Percentiles rank a stretch among this genome's conserved stretches.
Evolutionary conservation across 2,113 vertebrate species (phyloP).

Genomic region (Hemiprocne comata): DNA sequence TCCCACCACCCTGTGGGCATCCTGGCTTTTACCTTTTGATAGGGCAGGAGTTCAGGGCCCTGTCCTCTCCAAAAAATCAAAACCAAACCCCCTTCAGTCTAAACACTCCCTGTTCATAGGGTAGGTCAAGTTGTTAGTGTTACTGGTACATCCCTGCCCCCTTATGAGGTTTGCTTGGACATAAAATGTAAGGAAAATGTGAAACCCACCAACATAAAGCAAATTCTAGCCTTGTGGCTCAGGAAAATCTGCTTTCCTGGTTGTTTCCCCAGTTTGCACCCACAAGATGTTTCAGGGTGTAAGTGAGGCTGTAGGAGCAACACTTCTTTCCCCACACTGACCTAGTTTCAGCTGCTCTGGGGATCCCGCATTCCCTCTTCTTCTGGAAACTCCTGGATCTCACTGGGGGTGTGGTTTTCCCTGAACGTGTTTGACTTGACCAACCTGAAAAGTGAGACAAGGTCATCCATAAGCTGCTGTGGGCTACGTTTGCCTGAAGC

Average conservation of each 20-base stretch:
- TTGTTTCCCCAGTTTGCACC: not conserved
- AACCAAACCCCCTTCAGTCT: not conserved
- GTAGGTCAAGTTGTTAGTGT: rapidly evolving
- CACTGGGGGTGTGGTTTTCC: not conserved
- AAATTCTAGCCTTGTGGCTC: not conserved
- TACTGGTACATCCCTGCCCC: not conserved
- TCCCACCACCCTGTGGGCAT: not conserved
- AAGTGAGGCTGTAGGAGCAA: not conserved
- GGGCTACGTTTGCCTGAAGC: rapidly evolving
- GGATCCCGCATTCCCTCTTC: not conserved
- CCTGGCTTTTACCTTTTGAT: not conserved
- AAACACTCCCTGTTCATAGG: rapidly evolving
- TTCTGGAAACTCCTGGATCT: not conserved
- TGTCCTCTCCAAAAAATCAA: not conserved
- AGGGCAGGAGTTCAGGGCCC: not conserved
- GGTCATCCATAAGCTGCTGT: not conserved
- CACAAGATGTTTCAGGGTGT: not conserved
- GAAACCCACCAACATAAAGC: not conserved
- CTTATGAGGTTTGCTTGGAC: not conserved
- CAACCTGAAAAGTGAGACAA: not conserved
- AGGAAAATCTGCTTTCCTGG: not conserved
- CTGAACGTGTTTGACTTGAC: rapidly evolving
- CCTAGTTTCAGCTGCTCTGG: not conserved
- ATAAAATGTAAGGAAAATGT: not conserved
- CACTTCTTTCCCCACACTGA: not conserved